Percentiles rank a stretch among this genome's conserved stretches.
Conservation (phyloP, 2,113 vertebrate genomes). For the Anseranas semipalmata region DNA sequence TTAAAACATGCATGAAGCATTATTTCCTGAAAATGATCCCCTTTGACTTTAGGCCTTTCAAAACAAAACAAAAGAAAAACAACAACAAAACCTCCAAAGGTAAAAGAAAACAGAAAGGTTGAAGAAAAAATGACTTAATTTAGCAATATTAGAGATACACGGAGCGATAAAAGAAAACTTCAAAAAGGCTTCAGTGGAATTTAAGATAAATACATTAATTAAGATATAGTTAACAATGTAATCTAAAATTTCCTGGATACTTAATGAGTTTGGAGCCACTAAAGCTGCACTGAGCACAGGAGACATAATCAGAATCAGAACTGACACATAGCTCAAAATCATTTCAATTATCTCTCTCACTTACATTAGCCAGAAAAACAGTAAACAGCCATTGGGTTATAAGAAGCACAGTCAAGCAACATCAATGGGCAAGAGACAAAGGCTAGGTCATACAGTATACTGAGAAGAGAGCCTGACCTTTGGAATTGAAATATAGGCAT, state of each 20-base stretch:
- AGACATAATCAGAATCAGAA: slow-evolving; percentile 47
- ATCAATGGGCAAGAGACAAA: slow-evolving; percentile 55
- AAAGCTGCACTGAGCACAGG: slow-evolving; percentile 63
- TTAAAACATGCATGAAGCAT: not conserved
- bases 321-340: slow-evolving; percentile 38
- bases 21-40: not conserved
- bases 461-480: slow-evolving; percentile 63
- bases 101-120: not conserved
- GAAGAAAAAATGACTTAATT: slow-evolving; percentile 80
- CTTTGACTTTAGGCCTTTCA: not conserved
- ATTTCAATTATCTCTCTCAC: slow-evolving; percentile 54
- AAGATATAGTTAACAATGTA: slow-evolving; percentile 80
- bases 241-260: slow-evolving; percentile 80
- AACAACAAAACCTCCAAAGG: not conserved
- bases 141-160: slow-evolving; percentile 80
- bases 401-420: slow-evolving; percentile 29
- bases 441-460: slow-evolving; percentile 48
- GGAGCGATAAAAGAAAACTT: slow-evolving; percentile 80
- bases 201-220: slow-evolving; percentile 83
- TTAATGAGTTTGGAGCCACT: slow-evolving; percentile 74
- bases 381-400: slow-evolving; percentile 38
- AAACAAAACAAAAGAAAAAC: not conserved
- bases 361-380: slow-evolving; percentile 30
- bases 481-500: slow-evolving; percentile 72
- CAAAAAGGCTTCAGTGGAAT: slow-evolving; percentile 78